Conservation (phyloP, 2,113 vertebrate species). For the Xerus inauris region DNA sequence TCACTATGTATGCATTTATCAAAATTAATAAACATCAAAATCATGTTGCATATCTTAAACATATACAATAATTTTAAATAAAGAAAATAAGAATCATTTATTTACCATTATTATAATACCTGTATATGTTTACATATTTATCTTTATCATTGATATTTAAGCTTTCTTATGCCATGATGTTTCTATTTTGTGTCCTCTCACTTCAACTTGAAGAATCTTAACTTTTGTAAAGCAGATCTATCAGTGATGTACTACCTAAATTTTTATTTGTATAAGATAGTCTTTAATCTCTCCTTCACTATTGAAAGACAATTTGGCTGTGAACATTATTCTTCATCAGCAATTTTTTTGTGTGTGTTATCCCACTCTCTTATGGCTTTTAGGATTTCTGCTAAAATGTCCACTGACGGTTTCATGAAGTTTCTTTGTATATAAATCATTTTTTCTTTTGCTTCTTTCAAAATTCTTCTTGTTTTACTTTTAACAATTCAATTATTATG, state of each 20-base stretch:
- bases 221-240: not conserved
- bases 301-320: too few relatives aligned
- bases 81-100: not conserved
- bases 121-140: not conserved
- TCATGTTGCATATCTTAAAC: not conserved
- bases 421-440: not conserved
- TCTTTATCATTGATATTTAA: not conserved
- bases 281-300: too few relatives aligned
- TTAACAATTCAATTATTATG: not conserved
- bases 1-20: not conserved
- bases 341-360: too few relatives aligned
- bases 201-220: not conserved
- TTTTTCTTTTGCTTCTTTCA: not conserved
- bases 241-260: not conserved
- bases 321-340: too few relatives aligned
- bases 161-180: not conserved
- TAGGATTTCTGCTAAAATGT: too few relatives aligned
- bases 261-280: not conserved
- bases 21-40: not conserved
- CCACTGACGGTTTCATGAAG: too few relatives aligned
- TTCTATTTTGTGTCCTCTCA: not conserved
- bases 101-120: not conserved
- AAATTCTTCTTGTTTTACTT: not conserved
- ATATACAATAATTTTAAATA: not conserved
- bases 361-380: too few relatives aligned